Percentiles rank a stretch among this genome's conserved stretches.
These are phyloP conservation scores for Podarcis muralis DNA, from an alignment of 2,113 vertebrate species.

Conservation along the genomic window DNA sequence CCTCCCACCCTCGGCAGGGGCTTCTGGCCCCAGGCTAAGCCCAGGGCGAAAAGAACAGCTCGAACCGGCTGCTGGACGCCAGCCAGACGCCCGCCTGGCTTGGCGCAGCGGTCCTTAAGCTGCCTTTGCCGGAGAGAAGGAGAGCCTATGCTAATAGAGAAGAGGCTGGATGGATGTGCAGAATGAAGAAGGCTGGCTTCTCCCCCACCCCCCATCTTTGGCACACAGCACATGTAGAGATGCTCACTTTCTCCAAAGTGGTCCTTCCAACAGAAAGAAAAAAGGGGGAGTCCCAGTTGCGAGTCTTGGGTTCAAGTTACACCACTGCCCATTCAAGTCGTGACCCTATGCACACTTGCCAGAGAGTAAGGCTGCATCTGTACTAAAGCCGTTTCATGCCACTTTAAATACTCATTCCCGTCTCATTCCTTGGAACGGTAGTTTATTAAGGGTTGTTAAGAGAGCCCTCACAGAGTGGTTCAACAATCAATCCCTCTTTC, in stretches of 20 bases:
- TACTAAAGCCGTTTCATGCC: no score
- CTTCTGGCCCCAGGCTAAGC: constrained; percentile 64
- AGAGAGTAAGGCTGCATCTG: background rate
- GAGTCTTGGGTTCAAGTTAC: background rate
- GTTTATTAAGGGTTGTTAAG: no score
- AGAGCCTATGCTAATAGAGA: background rate
- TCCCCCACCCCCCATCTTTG: background rate
- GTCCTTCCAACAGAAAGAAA: background rate
- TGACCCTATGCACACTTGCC: background rate
- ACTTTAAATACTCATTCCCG: no score
- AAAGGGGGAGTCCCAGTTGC: background rate
- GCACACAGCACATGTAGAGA: no score
- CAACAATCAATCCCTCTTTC: no score
- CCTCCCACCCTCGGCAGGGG: constrained; percentile 18
- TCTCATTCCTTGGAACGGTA: no score
- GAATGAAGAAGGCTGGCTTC: background rate
- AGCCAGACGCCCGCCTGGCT: constrained; percentile 39
- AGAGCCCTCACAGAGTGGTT: no score
- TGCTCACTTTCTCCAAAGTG: background rate
- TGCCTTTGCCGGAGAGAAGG: background rate
- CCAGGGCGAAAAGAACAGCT: constrained; percentile 47
- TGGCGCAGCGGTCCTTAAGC: background rate
- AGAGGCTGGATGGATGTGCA: background rate
- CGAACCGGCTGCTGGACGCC: constrained; percentile 39
- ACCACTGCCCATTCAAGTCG: background rate